Base-by-base conservation (phyloP, 1,140 invertebrate genomes). In the Idris sp. region DNA sequence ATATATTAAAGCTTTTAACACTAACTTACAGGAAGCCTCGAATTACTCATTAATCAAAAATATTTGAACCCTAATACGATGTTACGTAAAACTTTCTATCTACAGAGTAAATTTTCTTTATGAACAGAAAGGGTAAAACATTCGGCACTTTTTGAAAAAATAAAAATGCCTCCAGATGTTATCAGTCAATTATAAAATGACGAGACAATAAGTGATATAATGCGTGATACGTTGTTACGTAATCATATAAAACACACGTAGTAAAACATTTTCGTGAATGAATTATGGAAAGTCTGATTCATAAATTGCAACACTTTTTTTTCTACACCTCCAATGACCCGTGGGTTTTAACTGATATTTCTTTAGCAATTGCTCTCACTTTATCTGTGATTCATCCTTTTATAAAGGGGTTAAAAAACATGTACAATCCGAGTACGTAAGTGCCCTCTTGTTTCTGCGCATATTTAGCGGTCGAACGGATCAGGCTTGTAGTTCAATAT, bases 401-500 rank as follows among this genome's bases (percentile, higher is more conserved):
- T n/a, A n/a, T n/a, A n/a, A n/a, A n/a, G n/a, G n/a, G n/a, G n/a
- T n/a, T n/a, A n/a, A n/a, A n/a, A n/a, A n/a, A n/a, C n/a, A n/a
- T n/a, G n/a, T n/a, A n/a, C n/a, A n/a, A n/a, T n/a, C n/a, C n/a
- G n/a, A n/a, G n/a, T n/a, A n/a, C n/a, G n/a, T n/a, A n/a, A n/a
- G n/a, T n/a, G n/a, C n/a, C n/a, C n/a, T n/a, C n/a, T n/a, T n/a
- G n/a, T n/a, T 25, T 25, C 22, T 26, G 11, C 25, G 30, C 31
- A 33, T 58, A 53, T 25, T 44, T 49, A 46, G 22, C 38, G 30
- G 28, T 35, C 15, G 35, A 49, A 44, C 65, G 36, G 40, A 36
- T 65, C 30, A 28, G 48, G 62, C 49, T 36, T 35, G 25, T 54
- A 36, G 67, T 61, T 72, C 58, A 56, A 72, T 64, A 62, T 72